Evolutionary conservation across 2,113 vertebrate genomes (phyloP).

Genomic region (Antechinus flavipes): DNA sequence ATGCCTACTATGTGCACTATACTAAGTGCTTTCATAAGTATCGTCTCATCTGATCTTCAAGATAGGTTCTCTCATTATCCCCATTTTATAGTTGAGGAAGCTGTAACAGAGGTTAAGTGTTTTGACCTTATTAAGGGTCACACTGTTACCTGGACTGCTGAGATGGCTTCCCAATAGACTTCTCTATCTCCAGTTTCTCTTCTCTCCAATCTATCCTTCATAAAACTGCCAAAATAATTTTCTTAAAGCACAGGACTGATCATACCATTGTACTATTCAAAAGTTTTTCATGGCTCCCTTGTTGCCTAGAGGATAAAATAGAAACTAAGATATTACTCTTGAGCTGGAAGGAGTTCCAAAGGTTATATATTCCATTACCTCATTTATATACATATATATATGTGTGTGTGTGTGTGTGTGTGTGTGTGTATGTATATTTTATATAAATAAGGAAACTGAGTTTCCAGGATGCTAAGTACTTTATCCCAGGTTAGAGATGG

Average conservation of each 20-base stretch:
- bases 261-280: neutral
- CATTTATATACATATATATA: neutral
- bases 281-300: neutral
- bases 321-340: neutral
- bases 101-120: neutral
- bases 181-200: neutral
- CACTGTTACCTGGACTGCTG: neutral
- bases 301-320: neutral
- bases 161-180: neutral
- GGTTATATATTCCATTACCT: neutral
- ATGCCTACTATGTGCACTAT: neutral
- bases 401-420: no score
- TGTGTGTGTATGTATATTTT: no score
- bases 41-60: neutral
- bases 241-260: neutral
- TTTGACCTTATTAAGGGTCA: neutral
- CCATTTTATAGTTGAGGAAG: neutral
- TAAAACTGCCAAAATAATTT: neutral
- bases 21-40: neutral
- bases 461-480: neutral
- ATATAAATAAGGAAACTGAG: neutral
- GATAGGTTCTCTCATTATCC: neutral
- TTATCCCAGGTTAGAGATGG: neutral
- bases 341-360: neutral
- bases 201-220: neutral